phyloP scores from a whole-genome alignment of 2,888 invertebrate species.

The Eupsilia transversa region DNA sequence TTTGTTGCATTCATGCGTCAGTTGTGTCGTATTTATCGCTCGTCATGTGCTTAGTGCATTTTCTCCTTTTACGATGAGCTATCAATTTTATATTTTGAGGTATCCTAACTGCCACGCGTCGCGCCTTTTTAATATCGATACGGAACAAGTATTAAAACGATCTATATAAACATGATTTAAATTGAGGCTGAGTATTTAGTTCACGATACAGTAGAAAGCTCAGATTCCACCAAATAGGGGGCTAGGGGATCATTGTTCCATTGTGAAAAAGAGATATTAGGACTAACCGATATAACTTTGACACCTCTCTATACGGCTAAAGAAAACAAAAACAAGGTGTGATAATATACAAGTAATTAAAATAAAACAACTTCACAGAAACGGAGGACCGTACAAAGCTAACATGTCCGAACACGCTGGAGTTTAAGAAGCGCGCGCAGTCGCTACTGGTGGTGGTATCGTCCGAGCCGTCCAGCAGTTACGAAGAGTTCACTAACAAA shows the following conservation, averaged over 20 bases:
- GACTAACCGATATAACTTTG: neutral
- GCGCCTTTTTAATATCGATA: neutral
- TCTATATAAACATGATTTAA: neutral
- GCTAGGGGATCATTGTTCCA: neutral
- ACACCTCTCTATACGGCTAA: neutral
- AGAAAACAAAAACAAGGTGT: neutral
- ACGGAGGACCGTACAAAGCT: constrained; percentile 87
- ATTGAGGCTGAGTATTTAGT: neutral
- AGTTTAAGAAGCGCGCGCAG: constrained; percentile 93
- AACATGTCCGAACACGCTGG: constrained; percentile 90
- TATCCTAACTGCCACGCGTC: neutral
- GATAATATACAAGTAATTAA: neutral
- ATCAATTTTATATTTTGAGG: neutral
- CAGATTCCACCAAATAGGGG: neutral
- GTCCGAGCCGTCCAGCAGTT: constrained; percentile 94
- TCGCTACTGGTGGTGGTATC: constrained; percentile 97
- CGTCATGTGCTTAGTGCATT: neutral
- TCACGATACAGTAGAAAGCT: neutral
- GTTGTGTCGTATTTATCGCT: neutral
- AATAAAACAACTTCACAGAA: constrained; percentile 69
- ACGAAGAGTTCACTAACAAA: constrained; percentile 94
- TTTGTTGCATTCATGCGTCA: constrained; percentile 20
- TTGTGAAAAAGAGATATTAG: neutral
- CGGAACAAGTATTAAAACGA: neutral
- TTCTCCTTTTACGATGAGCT: neutral